Evolutionary conservation across 2,888 invertebrate species (phyloP).

Genomic region (Torymus texanus): DNA sequence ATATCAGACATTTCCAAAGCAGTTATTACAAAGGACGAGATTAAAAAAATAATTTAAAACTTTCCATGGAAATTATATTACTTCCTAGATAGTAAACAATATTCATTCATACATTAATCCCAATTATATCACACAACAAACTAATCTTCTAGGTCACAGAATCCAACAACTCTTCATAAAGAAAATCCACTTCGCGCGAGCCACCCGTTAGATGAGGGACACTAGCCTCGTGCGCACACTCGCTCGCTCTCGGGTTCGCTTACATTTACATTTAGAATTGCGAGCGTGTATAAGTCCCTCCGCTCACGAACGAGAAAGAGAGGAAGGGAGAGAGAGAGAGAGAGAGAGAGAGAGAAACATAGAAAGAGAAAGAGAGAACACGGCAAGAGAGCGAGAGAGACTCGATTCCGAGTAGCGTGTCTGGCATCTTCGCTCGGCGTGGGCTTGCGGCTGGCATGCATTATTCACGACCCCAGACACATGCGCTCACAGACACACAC

Average conservation of each 20-base stretch:
- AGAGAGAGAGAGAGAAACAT: slow-evolving; percentile 20
- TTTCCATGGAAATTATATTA: too few species aligned
- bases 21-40: too few species aligned
- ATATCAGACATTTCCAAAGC: too few species aligned
- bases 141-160: too few species aligned
- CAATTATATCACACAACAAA: too few species aligned
- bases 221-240: neutral
- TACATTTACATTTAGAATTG: slow-evolving; percentile 51
- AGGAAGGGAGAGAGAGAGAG: slow-evolving; percentile 45
- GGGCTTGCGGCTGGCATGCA: slow-evolving; percentile 52
- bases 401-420: slow-evolving; percentile 46
- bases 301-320: slow-evolving; percentile 7
- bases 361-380: slow-evolving; percentile 6
- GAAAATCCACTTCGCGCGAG: neutral
- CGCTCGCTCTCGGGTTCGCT: slow-evolving; percentile 1
- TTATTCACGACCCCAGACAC: slow-evolving; percentile 52
- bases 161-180: too few species aligned
- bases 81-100: too few species aligned
- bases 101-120: too few species aligned
- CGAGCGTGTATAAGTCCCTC: slow-evolving; percentile 50
- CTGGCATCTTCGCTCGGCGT: slow-evolving; percentile 49
- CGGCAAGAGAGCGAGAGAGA: slow-evolving; percentile 50
- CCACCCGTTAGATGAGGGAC: slow-evolving; percentile 39
- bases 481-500: neutral
- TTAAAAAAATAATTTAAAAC: too few species aligned